phyloP scores from a whole-genome alignment of 1,140 invertebrate genomes.

The Drosophila guanche region DNA sequence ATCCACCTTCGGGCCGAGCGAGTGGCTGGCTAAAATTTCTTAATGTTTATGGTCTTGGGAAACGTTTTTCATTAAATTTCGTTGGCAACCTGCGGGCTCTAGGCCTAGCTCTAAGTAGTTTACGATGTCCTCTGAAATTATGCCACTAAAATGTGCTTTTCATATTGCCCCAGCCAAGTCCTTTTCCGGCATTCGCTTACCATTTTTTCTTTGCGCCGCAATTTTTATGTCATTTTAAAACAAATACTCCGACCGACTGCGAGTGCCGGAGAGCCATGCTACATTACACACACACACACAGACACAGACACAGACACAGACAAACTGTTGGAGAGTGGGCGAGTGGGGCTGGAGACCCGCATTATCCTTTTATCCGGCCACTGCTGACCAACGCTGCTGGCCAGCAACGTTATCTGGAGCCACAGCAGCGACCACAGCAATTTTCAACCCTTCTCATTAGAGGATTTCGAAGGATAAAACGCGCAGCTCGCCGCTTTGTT shows the following conservation, averaged over 20 bases:
- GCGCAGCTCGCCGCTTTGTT: constrained; percentile 66
- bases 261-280: constrained; percentile 43
- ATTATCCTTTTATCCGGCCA: constrained; percentile 77
- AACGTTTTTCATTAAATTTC: constrained; percentile 81
- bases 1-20: constrained; percentile 3
- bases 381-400: constrained; percentile 68
- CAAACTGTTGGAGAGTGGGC: not conserved
- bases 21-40: constrained; percentile 59
- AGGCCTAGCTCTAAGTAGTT: constrained; percentile 73
- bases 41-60: constrained; percentile 75
- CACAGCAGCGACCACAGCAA: constrained; percentile 70
- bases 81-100: constrained; percentile 35
- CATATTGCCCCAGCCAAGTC: constrained; percentile 53
- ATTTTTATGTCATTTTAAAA: constrained; percentile 81
- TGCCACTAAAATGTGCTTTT: constrained; percentile 71
- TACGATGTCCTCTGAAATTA: constrained; percentile 70
- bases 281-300: constrained; percentile 64
- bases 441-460: constrained; percentile 83
- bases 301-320: not conserved
- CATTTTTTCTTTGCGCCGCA: constrained; percentile 46
- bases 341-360: constrained; percentile 50
- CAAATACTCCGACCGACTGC: constrained; percentile 51
- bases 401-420: constrained; percentile 68
- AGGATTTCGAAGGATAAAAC: constrained; percentile 82
- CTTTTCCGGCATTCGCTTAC: constrained; percentile 25